These are phyloP conservation scores for Campoplex capitator DNA, from an alignment of 2,888 invertebrate genomes.

Conservation along the genomic window DNA sequence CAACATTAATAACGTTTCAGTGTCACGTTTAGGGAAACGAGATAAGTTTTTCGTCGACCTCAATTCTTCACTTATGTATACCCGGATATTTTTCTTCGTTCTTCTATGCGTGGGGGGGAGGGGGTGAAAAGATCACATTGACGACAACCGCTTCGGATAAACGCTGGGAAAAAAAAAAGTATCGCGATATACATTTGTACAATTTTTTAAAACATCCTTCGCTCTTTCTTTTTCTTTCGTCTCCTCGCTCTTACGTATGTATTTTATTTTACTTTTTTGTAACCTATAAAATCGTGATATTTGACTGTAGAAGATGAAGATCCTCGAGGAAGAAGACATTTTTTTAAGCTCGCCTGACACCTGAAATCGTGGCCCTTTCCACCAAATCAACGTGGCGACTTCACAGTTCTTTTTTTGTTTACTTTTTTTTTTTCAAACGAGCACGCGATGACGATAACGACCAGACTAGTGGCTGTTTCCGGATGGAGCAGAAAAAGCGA, in stretches of 20 bases:
- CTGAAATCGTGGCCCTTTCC: constrained; percentile 34
- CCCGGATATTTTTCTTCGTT: constrained; percentile 22
- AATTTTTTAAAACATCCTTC: constrained; percentile 9
- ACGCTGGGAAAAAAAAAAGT: background rate
- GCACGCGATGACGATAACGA: constrained; percentile 67
- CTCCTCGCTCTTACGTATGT: background rate
- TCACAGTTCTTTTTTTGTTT: constrained; percentile 2
- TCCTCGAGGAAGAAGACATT: background rate
- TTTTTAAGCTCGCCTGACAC: background rate
- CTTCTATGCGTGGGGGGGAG: background rate
- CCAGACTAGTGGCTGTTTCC: constrained; percentile 61
- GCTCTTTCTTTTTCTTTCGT: constrained; percentile 4
- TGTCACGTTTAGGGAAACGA: constrained; percentile 53
- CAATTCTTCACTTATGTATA: constrained; percentile 26
- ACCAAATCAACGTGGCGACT: constrained; percentile 3
- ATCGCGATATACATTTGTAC: background rate
- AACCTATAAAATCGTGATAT: background rate
- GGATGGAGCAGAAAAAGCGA: constrained; percentile 56
- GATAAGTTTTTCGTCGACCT: constrained; percentile 49
- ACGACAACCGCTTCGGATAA: constrained; percentile 12
- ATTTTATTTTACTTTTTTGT: background rate
- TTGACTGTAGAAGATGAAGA: background rate
- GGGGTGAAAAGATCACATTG: background rate
- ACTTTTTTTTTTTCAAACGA: constrained; percentile 39
- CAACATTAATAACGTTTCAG: constrained; percentile 54